Evolutionary conservation across 2,888 invertebrate species (phyloP).

Genomic region (Protonemura montana): DNA sequence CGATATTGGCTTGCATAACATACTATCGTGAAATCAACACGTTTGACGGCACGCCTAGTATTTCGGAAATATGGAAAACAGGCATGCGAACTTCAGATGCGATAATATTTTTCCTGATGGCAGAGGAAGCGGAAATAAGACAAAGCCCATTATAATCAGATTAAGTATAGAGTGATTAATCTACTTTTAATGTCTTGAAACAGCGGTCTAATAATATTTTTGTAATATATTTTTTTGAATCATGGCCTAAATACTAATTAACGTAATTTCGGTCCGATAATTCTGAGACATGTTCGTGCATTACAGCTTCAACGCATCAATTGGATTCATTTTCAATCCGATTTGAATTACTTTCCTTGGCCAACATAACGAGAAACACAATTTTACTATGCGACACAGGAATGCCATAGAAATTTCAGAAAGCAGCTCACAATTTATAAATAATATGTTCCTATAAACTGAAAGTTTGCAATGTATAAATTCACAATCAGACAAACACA

Average conservation of each 20-base stretch:
- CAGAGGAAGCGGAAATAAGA: neutral
- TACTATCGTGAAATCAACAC: neutral
- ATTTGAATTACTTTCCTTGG: neutral
- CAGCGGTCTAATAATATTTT: neutral
- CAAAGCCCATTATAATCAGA: neutral
- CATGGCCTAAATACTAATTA: neutral
- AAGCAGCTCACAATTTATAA: neutral
- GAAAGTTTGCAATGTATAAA: neutral
- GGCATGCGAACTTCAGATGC: neutral
- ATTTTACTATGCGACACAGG: neutral
- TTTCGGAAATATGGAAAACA: neutral
- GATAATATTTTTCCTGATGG: neutral
- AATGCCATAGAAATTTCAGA: neutral
- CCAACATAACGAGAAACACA: neutral
- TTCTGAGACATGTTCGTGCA: neutral
- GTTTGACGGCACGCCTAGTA: neutral
- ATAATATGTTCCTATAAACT: neutral
- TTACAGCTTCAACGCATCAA: neutral
- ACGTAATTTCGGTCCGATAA: neutral
- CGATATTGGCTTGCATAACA: neutral
- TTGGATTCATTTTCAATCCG: neutral
- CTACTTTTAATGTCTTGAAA: neutral
- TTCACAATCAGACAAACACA: neutral
- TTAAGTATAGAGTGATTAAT: slow-evolving; percentile 3
- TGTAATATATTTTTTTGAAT: neutral